These are phyloP conservation scores for Acyrthosiphon pisum DNA, from an alignment of 1,140 invertebrate species.

Conservation along the genomic window DNA sequence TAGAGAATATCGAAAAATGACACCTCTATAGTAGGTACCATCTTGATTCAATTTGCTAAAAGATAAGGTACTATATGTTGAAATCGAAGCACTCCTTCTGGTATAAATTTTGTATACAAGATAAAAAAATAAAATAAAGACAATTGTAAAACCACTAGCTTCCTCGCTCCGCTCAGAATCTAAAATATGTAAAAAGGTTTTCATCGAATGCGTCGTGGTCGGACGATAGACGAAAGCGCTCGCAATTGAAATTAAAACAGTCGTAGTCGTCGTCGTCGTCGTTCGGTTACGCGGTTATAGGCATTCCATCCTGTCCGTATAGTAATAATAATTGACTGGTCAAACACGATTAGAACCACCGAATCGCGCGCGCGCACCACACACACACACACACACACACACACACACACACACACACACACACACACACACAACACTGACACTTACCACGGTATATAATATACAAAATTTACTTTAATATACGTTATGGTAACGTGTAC, in stretches of 20 bases:
- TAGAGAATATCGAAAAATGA: too few relatives aligned
- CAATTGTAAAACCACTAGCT: too few relatives aligned
- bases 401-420: not conserved
- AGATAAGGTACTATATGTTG: too few relatives aligned
- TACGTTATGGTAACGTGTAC: not conserved
- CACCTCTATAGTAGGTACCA: too few relatives aligned
- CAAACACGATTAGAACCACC: not conserved
- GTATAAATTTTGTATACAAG: too few relatives aligned
- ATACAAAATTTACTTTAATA: not conserved
- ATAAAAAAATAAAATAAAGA: too few relatives aligned
- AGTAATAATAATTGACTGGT: conserved; percentile 21
- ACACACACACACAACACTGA: not conserved
- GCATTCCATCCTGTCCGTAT: not conserved
- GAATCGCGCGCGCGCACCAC: not conserved
- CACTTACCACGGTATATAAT: not conserved
- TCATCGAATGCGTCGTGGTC: not conserved
- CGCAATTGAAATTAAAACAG: not conserved
- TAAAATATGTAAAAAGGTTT: not conserved
- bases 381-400: not conserved
- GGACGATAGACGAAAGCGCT: not conserved
- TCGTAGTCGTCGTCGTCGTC: not conserved
- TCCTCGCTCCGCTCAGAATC: too few relatives aligned
- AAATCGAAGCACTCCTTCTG: too few relatives aligned
- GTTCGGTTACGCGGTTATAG: not conserved
- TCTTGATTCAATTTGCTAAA: too few relatives aligned